Evolutionary conservation across 2,888 invertebrate genomes (phyloP).

Genomic region (Rhingia campestris): DNA sequence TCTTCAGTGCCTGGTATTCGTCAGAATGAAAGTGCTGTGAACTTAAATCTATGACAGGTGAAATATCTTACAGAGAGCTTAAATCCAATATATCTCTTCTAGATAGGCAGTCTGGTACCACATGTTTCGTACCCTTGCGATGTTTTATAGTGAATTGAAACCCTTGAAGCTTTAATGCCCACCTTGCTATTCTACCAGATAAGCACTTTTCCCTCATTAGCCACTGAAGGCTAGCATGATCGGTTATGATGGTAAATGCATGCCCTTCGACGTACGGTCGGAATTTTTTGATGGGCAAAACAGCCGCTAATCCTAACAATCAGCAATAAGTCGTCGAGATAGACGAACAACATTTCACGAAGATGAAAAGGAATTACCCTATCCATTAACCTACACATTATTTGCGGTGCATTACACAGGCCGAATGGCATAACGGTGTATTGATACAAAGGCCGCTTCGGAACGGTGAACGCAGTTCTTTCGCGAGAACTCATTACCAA

Average conservation of each 20-base stretch:
- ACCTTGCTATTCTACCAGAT: constrained; percentile 76
- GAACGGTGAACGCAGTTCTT: constrained; percentile 65
- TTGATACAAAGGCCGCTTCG: constrained; percentile 68
- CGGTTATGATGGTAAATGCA: constrained; percentile 68
- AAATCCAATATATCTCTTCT: constrained; percentile 50
- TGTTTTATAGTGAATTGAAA: constrained; percentile 73
- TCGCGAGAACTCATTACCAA: constrained; percentile 40
- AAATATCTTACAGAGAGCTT: not conserved
- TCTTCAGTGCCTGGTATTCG: too few species aligned
- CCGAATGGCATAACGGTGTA: constrained; percentile 68
- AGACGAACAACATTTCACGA: constrained; percentile 23
- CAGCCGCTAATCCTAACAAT: constrained; percentile 53
- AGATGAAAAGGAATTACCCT: constrained; percentile 62
- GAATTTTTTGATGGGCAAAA: constrained; percentile 45
- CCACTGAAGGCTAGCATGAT: constrained; percentile 76
- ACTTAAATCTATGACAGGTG: too few species aligned
- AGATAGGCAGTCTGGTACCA: constrained; percentile 76
- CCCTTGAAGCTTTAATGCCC: constrained; percentile 74
- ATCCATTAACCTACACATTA: constrained; percentile 57
- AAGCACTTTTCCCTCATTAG: constrained; percentile 76
- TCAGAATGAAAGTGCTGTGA: too few species aligned
- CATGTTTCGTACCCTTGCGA: constrained; percentile 74
- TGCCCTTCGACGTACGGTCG: constrained; percentile 63
- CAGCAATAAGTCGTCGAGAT: constrained; percentile 52
- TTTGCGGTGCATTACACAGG: constrained; percentile 55